A percentile compares a stretch with the other conserved stretches of the same genome.
phyloP scores from a whole-genome alignment of 1,140 invertebrate genomes.

The Callitettix versicolor region DNA sequence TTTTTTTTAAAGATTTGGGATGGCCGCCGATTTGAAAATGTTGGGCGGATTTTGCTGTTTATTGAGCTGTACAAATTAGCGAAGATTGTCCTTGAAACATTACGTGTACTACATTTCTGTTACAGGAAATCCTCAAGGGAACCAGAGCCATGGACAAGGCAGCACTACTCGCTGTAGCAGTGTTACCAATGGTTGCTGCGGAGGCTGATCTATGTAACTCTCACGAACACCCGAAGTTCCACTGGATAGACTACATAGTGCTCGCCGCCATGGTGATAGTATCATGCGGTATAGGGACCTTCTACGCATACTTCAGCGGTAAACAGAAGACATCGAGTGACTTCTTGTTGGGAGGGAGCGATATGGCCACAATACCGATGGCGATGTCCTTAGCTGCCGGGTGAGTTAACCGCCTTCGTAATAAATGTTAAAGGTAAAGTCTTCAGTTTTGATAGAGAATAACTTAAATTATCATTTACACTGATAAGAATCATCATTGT shows the following conservation, averaged over 20 bases:
- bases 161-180: not conserved
- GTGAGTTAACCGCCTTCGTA: no score
- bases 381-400: slow-evolving; percentile 61
- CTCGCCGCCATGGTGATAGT: slow-evolving; percentile 56
- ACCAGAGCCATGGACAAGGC: not conserved
- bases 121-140: slow-evolving; percentile 6
- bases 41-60: no score
- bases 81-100: no score
- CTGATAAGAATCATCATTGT: no score
- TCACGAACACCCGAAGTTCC: slow-evolving; percentile 6
- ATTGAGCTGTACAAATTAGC: no score
- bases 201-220: not conserved
- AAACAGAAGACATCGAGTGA: slow-evolving; percentile 64
- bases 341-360: slow-evolving; percentile 62
- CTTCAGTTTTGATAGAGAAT: not conserved
- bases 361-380: slow-evolving; percentile 66
- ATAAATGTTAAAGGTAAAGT: no score
- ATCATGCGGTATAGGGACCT: slow-evolving; percentile 68
- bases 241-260: slow-evolving; percentile 50
- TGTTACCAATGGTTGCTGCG: not conserved
- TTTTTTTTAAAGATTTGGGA: no score
- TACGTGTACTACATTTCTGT: no score
- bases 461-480: no score
- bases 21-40: no score
- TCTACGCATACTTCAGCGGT: slow-evolving; percentile 63